A percentile compares a stretch with the other conserved stretches of the same genome.
These are phyloP conservation scores for Bombylius major DNA, from an alignment of 2,888 invertebrate genomes.

Conservation along the genomic window DNA sequence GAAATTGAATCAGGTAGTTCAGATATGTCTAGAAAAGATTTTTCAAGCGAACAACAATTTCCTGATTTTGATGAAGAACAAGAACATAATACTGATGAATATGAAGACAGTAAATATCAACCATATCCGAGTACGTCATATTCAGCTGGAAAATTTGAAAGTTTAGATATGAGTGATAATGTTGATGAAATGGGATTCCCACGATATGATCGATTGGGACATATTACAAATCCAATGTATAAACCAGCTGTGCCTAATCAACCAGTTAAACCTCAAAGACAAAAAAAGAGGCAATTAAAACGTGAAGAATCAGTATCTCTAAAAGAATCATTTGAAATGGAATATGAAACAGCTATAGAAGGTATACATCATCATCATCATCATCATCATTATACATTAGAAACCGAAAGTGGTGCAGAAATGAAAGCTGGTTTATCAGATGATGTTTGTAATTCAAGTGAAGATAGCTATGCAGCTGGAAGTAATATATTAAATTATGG, in stretches of 20 bases:
- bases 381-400: conserved; percentile 13
- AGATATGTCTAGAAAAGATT: conserved; percentile 44
- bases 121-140: conserved; percentile 28
- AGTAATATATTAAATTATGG: conserved; percentile 17
- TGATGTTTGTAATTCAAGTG: conserved; percentile 35
- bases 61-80: conserved; percentile 38
- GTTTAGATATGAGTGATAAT: conserved; percentile 48
- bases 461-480: conserved; percentile 27
- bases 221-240: conserved; percentile 36
- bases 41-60: conserved; percentile 20
- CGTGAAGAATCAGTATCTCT: conserved; percentile 29
- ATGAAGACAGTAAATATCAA: conserved; percentile 43
- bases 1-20: conserved; percentile 50
- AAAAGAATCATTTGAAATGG: conserved; percentile 12
- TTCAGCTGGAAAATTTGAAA: conserved; percentile 39
- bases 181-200: conserved; percentile 56
- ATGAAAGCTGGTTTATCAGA: conserved; percentile 31
- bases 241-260: conserved; percentile 23
- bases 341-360: conserved; percentile 10
- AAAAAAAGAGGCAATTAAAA: conserved; percentile 32
- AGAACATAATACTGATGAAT: conserved; percentile 40
- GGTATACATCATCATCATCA: conserved; percentile 6
- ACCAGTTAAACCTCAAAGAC: conserved; percentile 37
- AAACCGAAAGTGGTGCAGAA: conserved; percentile 30
- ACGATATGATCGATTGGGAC: conserved; percentile 46